Evolutionary conservation across 2,797 vertebrate species (phyloP).

Genomic region (Lithobates pipiens): DNA sequence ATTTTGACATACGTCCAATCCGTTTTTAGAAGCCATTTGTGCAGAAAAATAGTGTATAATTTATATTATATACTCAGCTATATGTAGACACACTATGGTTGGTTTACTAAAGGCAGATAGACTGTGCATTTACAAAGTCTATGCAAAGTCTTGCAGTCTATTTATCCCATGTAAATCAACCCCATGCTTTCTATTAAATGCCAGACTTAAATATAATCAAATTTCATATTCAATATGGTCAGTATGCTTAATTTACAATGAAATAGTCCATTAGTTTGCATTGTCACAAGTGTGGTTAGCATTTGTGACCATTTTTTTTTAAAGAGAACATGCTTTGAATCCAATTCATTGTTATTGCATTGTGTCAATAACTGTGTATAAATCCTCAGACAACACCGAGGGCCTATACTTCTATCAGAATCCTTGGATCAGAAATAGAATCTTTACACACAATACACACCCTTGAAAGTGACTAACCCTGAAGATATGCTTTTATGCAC

Average conservation of each 20-base stretch:
- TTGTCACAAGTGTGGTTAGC: not conserved
- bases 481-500: constrained; percentile 60
- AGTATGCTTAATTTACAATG: not conserved
- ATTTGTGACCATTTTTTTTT: not conserved
- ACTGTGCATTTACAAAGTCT: too few species aligned
- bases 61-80: too few species aligned
- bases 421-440: constrained; percentile 36
- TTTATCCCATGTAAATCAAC: too few species aligned
- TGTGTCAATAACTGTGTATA: constrained; percentile 1
- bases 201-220: not conserved
- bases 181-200: not conserved
- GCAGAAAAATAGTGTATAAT: too few species aligned
- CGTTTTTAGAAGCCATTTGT: too few species aligned
- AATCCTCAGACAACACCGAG: not conserved
- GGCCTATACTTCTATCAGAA: constrained; percentile 20
- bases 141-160: too few species aligned
- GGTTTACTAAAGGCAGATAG: too few species aligned
- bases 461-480: constrained; percentile 56
- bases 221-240: not conserved
- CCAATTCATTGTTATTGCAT: not conserved
- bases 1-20: too few species aligned
- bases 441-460: constrained; percentile 57
- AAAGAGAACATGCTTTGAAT: not conserved
- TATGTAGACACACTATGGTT: too few species aligned
- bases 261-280: not conserved